Base-by-base conservation (phyloP, 2,113 vertebrate species). In the Equus quagga region DNA sequence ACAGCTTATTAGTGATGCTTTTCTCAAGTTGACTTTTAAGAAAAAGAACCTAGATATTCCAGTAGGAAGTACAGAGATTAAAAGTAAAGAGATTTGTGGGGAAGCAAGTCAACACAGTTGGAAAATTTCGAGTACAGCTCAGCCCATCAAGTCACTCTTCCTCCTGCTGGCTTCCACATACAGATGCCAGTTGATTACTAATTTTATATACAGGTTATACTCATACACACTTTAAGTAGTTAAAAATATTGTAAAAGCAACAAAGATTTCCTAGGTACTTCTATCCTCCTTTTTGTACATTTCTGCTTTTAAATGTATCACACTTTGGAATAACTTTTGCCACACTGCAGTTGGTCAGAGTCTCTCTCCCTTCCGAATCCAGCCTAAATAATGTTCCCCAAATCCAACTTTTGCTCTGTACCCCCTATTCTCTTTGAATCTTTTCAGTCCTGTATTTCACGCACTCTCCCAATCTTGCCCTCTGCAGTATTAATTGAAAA, bases 11-110 rank as follows among this genome's bases (percentile, higher is more conserved):
- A 46, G n/a, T 24, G 19, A 51, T 33, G 26, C 9, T 91, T 76
- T 90, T 51, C 60, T 95, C 21, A 90, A 85, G 56, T 23, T 49
- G 73, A 65, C 41, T 82, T 96, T 94, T 72, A 65, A 41, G 58
- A 86, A 95, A 64, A 17, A 54, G 3, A 92, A 82, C 14, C 33
- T 67, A 78, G 60, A 19, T 28, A 65, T 41, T 44, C 36, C 54
- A 92, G 49, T 31, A 67, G 85, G 81, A 93, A 78, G 11, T 58
- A 72, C 73, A 76, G 10, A 78, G n/a, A 44, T 26, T 24, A 18
- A 95, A 98, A 95, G 33, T 49, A 31, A 80, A 89, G 13, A 36
- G 23, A 79, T 41, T 54, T 24, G 10, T n/a, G 6, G 51, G 5
- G 44, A 91, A 75, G 12, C 36, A 70, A 69, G 58, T 33, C 31